Evolutionary conservation across 2,797 vertebrate genomes (phyloP).

Genomic region (Enteromius afrohamiltoni): DNA sequence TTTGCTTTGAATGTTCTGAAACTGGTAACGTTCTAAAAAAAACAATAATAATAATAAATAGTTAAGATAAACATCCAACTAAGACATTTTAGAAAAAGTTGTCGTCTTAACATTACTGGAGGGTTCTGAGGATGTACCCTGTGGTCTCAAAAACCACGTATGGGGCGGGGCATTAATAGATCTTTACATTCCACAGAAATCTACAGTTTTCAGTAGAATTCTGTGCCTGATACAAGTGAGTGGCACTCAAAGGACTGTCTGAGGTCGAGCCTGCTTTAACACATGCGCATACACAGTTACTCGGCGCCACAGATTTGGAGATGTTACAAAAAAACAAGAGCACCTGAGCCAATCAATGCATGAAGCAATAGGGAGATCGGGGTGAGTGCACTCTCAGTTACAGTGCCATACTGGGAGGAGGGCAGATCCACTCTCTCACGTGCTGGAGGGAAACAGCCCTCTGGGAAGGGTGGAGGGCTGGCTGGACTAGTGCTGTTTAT

Average conservation of each 20-base stretch:
- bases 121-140: not conserved
- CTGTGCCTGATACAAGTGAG: not conserved
- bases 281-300: not conserved
- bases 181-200: not conserved
- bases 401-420: slow-evolving; percentile 15
- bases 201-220: not conserved
- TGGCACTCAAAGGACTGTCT: not conserved
- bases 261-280: not conserved
- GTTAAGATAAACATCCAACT: not conserved
- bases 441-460: slow-evolving; percentile 42
- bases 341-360: slow-evolving; percentile 26
- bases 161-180: not conserved
- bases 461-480: slow-evolving; percentile 49
- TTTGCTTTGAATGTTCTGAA: not conserved
- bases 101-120: not conserved
- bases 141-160: not conserved
- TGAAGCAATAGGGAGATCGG: slow-evolving; percentile 34
- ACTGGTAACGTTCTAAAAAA: not conserved
- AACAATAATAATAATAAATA: too few relatives aligned
- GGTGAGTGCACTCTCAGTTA: slow-evolving; percentile 22
- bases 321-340: slow-evolving; percentile 16
- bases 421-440: slow-evolving; percentile 18
- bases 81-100: not conserved
- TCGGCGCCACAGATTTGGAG: not conserved
- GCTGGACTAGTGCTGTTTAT: slow-evolving; percentile 53